Conservation (phyloP, 2,113 vertebrate species). For the Cervus canadensis region DNA sequence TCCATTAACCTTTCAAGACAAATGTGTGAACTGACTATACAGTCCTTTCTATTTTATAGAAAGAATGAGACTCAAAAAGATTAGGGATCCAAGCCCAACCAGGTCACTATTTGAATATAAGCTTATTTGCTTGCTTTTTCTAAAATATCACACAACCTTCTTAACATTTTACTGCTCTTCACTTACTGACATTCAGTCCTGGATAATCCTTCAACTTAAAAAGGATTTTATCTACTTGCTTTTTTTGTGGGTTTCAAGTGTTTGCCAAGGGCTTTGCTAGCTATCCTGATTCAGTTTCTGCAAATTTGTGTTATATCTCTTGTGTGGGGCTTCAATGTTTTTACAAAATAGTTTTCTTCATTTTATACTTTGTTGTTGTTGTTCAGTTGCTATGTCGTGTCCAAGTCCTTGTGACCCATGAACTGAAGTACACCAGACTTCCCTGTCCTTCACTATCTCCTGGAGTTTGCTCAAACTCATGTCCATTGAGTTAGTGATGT, state of each 20-base stretch:
- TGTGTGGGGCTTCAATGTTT: background rate
- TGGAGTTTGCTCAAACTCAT: background rate
- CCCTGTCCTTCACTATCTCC: background rate
- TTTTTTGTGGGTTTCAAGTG: background rate
- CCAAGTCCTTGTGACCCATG: background rate
- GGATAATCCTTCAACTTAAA: background rate
- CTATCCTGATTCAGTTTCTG: background rate
- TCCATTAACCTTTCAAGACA: background rate
- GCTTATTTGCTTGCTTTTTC: background rate
- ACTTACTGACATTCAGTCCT: background rate
- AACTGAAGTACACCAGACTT: background rate
- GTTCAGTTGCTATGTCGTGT: accelerated
- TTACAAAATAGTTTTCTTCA: background rate
- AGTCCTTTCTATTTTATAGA: background rate
- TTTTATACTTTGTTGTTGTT: background rate
- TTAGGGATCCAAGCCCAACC: background rate
- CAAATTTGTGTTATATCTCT: background rate
- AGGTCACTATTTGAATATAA: background rate
- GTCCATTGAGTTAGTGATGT: background rate
- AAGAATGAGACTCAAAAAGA: background rate
- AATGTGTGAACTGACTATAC: background rate
- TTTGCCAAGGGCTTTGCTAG: background rate
- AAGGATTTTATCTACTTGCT: background rate
- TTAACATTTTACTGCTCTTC: background rate
- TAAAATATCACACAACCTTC: background rate